Evolutionary conservation across 1,140 invertebrate genomes (phyloP).

Genomic region (Zaprionus kolodkinae): DNA sequence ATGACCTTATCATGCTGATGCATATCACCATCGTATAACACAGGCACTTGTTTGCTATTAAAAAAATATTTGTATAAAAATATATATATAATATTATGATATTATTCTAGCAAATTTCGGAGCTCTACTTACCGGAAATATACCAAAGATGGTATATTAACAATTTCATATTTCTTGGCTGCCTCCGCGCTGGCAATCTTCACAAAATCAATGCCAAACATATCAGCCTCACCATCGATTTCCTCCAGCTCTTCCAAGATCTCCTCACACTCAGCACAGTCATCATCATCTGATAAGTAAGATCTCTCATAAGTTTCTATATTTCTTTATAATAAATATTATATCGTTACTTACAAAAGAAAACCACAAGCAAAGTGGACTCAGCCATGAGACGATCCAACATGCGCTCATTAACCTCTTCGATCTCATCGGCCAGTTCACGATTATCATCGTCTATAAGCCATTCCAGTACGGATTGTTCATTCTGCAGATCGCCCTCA

Average conservation of each 20-base stretch:
- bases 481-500: slow-evolving; percentile 96
- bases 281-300: slow-evolving; percentile 90
- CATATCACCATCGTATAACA: slow-evolving; percentile 96
- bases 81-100: too few relatives aligned
- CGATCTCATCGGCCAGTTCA: slow-evolving; percentile 96
- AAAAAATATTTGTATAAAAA: neutral
- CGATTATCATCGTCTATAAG: slow-evolving; percentile 96
- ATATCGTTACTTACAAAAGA: slow-evolving; percentile 92
- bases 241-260: slow-evolving; percentile 95
- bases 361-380: slow-evolving; percentile 95
- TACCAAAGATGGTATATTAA: slow-evolving; percentile 93
- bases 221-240: slow-evolving; percentile 96
- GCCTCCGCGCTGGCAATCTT: slow-evolving; percentile 95
- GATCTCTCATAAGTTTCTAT: neutral
- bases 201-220: slow-evolving; percentile 97
- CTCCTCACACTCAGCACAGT: slow-evolving; percentile 95
- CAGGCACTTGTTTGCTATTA: slow-evolving; percentile 90
- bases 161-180: slow-evolving; percentile 91
- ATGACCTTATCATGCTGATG: slow-evolving; percentile 93
- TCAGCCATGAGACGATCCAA: slow-evolving; percentile 93
- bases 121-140: slow-evolving; percentile 88
- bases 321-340: too few relatives aligned
- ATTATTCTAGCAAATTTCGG: too few relatives aligned
- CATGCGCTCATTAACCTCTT: slow-evolving; percentile 96
- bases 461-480: slow-evolving; percentile 96